phyloP scores from a whole-genome alignment of 2,797 vertebrate genomes.

The Meriones psammophilus region DNA sequence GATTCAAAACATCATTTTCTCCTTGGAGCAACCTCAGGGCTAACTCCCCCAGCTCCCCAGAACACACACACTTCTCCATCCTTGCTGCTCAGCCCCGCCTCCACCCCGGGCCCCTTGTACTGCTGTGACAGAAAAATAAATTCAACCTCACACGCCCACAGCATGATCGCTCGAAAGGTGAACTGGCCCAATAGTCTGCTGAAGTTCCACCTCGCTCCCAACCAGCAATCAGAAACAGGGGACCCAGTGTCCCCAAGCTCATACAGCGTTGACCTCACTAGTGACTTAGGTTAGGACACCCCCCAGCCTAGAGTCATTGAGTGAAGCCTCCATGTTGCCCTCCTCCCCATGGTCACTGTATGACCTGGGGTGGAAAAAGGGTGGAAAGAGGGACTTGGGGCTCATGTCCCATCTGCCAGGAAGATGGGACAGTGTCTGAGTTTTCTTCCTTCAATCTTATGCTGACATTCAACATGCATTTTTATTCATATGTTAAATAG shows the following conservation, averaged over 20 bases:
- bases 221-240: neutral
- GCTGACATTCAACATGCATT: neutral
- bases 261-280: neutral
- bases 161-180: neutral
- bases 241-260: neutral
- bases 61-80: conserved; percentile 69
- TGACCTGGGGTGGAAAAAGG: accelerated
- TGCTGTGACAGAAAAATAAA: conserved; percentile 42
- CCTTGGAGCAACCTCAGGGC: conserved; percentile 70
- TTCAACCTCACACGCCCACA: accelerated
- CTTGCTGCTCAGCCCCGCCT: conserved; percentile 38
- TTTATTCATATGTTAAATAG: neutral
- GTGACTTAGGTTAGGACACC: neutral
- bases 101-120: neutral
- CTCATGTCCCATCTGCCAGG: neutral
- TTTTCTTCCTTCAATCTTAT: neutral
- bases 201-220: neutral
- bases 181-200: neutral
- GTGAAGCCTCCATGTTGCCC: neutral
- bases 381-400: accelerated
- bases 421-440: neutral
- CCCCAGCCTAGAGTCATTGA: neutral
- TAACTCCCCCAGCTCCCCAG: conserved; percentile 75
- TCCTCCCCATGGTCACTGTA: neutral
- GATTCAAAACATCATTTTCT: conserved; percentile 79